These are phyloP conservation scores for Oenanthe oenanthe DNA, from an alignment of 2,113 vertebrate species.

Conservation along the genomic window DNA sequence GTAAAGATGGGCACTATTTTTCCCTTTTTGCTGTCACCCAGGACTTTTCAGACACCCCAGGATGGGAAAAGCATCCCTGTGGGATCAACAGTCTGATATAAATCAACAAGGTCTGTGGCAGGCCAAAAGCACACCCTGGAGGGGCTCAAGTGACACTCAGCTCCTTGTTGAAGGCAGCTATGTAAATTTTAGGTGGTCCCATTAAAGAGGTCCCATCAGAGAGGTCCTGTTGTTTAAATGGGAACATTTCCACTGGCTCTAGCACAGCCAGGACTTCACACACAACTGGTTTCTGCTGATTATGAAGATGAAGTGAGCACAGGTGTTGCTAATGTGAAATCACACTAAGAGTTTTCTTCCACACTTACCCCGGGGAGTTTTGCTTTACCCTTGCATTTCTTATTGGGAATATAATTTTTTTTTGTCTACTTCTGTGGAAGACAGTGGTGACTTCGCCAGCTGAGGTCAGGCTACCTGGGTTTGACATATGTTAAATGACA, in stretches of 20 bases:
- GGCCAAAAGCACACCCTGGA: background rate
- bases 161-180: background rate
- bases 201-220: background rate
- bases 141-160: background rate
- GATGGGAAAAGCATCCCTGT: background rate
- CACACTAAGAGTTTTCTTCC: background rate
- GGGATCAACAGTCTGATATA: accelerated
- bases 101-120: background rate
- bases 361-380: background rate
- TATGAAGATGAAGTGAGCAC: background rate
- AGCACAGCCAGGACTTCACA: background rate
- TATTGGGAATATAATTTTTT: background rate
- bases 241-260: background rate
- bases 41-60: background rate
- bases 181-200: background rate
- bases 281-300: background rate
- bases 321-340: background rate
- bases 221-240: background rate
- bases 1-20: background rate
- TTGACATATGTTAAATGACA: background rate
- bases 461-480: background rate
- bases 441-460: background rate
- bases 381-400: background rate
- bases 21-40: background rate
- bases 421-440: background rate